Conservation (phyloP, 2,797 vertebrate species). For the Moxostoma hubbsi region DNA sequence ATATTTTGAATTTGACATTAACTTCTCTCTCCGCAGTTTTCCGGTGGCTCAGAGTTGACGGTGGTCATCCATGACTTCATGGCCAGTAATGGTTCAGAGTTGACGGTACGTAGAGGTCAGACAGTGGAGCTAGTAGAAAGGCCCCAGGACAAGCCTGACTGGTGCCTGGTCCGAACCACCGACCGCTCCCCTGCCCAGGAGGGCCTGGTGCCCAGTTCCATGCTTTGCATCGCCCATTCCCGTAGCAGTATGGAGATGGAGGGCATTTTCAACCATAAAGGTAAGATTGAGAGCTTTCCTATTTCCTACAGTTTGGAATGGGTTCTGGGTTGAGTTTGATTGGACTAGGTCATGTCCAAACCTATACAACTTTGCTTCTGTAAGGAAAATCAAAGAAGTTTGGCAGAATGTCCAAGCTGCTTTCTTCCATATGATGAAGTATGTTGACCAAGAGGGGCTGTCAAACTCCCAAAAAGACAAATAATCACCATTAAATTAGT, state of each 20-base stretch:
- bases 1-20: neutral
- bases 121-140: conserved; percentile 96
- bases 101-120: conserved; percentile 93
- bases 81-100: conserved; percentile 92
- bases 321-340: neutral
- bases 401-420: too few relatives aligned
- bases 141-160: conserved; percentile 93
- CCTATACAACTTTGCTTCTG: too few relatives aligned
- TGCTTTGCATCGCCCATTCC: conserved; percentile 96
- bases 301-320: neutral
- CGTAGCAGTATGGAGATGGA: conserved; percentile 99
- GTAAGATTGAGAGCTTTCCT: conserved; percentile 65
- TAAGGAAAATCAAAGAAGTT: too few relatives aligned
- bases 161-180: conserved; percentile 94
- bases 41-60: conserved; percentile 94
- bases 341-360: neutral
- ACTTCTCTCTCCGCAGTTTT: conserved; percentile 79
- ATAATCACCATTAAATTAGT: too few relatives aligned
- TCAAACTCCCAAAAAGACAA: too few relatives aligned
- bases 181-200: conserved; percentile 92
- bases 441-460: too few relatives aligned
- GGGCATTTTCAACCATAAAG: conserved; percentile 98
- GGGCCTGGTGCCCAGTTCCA: conserved; percentile 91
- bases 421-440: too few relatives aligned
- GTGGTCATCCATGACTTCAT: conserved; percentile 98